Evolutionary conservation across 2,797 vertebrate species (phyloP).

Genomic region (Botia almorhae): DNA sequence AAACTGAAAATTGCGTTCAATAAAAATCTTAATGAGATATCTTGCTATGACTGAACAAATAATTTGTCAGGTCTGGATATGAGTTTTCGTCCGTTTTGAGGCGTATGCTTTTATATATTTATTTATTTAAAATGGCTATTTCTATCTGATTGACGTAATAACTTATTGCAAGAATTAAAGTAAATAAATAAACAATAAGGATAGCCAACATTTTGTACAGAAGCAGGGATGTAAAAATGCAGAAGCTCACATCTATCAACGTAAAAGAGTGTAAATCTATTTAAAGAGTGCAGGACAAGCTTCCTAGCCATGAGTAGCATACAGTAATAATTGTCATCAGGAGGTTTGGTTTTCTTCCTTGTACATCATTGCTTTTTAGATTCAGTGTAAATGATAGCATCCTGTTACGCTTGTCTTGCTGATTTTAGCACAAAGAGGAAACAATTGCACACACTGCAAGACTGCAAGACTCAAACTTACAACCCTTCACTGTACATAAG

Average conservation of each 20-base stretch:
- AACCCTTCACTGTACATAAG: background rate
- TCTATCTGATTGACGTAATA: too few relatives aligned
- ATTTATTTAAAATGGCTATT: too few relatives aligned
- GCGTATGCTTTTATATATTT: background rate
- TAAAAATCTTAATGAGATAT: constrained; percentile 1
- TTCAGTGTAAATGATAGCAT: background rate
- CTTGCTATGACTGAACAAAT: background rate
- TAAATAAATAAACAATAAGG: too few relatives aligned
- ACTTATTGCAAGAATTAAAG: too few relatives aligned
- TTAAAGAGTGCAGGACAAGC: background rate
- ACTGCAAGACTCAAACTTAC: background rate
- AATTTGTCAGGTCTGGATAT: background rate
- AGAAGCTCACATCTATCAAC: background rate
- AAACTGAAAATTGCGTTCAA: constrained; percentile 18
- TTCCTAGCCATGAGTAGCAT: background rate
- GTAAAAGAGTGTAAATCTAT: background rate
- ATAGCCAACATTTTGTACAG: too few relatives aligned
- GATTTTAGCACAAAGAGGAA: background rate
- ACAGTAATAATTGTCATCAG: background rate
- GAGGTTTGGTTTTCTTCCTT: background rate
- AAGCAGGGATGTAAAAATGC: too few relatives aligned
- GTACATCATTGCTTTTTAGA: background rate
- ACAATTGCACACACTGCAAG: background rate
- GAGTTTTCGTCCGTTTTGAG: background rate
- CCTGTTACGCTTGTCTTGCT: constrained; percentile 19